A percentile compares a stretch with the other conserved stretches of the same genome.
These are phyloP conservation scores for Cryptotermes secundus DNA, from an alignment of 1,140 invertebrate species.

Conservation along the genomic window DNA sequence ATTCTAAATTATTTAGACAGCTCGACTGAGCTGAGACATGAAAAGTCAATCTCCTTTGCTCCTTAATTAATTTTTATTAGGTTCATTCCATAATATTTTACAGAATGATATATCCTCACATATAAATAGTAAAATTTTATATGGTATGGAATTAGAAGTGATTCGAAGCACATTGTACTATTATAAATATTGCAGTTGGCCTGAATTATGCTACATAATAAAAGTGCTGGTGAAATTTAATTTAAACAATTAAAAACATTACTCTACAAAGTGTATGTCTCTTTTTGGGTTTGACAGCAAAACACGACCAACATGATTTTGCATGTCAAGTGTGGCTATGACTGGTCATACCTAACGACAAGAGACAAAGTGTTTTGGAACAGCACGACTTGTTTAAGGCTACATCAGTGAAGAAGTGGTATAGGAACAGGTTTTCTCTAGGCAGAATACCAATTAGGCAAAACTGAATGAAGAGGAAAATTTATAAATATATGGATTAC, in stretches of 20 bases:
- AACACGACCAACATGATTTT: not conserved
- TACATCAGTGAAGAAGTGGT: not conserved
- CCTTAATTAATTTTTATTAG: constrained; percentile 13
- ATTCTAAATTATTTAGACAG: too few relatives aligned
- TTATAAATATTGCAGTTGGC: not conserved
- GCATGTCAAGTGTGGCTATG: not conserved
- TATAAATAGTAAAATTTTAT: constrained; percentile 1
- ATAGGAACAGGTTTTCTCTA: not conserved
- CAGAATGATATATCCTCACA: constrained; percentile 14
- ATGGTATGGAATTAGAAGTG: constrained; percentile 19
- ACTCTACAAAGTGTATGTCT: constrained; percentile 5
- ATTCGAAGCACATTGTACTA: constrained; percentile 19
- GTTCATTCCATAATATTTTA: constrained; percentile 16
- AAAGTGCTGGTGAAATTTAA: not conserved
- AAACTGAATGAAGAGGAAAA: not conserved
- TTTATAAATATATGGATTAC: not conserved
- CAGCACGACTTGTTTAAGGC: not conserved
- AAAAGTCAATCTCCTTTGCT: not conserved
- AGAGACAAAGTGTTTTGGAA: constrained; percentile 1
- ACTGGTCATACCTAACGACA: not conserved
- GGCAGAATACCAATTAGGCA: not conserved
- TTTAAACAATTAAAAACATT: not conserved
- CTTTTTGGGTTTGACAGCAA: not conserved
- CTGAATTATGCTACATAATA: constrained; percentile 13
- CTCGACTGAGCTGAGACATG: not conserved